Conservation (phyloP, 2,888 invertebrate species). For the Diarsia mendica region DNA sequence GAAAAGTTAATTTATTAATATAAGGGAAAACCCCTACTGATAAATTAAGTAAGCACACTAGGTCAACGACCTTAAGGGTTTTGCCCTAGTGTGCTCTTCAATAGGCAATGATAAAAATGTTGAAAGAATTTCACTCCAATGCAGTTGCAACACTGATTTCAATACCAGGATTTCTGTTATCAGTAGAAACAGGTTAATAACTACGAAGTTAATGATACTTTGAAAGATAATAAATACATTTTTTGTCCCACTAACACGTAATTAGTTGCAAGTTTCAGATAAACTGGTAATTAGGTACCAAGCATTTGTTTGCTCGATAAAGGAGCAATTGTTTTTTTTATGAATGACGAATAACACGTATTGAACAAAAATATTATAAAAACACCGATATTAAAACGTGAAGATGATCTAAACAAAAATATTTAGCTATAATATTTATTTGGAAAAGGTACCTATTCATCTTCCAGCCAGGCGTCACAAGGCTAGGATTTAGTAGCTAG, state of each 20-base stretch:
- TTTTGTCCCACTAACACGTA: slow-evolving; percentile 43
- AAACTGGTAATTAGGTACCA: slow-evolving; percentile 39
- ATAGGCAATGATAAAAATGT: slow-evolving; percentile 16
- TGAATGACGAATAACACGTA: slow-evolving; percentile 5
- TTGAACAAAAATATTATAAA: not conserved
- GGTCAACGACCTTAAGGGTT: too few species aligned
- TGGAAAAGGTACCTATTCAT: slow-evolving; percentile 22
- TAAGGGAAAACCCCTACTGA: not conserved
- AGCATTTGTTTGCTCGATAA: slow-evolving; percentile 22
- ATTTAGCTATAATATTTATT: slow-evolving; percentile 11
- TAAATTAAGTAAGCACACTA: too few species aligned
- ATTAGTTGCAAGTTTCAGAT: slow-evolving; percentile 33
- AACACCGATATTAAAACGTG: not conserved
- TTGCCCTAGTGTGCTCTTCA: not conserved
- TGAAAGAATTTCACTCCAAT: slow-evolving; percentile 9
- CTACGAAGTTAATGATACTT: slow-evolving; percentile 45
- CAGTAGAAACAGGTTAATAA: slow-evolving; percentile 46
- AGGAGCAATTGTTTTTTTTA: slow-evolving; percentile 29
- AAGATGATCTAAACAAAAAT: not conserved
- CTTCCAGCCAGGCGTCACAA: not conserved
- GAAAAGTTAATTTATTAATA: too few species aligned
- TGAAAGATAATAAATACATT: slow-evolving; percentile 32
- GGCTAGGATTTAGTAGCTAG: slow-evolving; percentile 3
- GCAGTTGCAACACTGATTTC: slow-evolving; percentile 19
- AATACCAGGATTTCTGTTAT: slow-evolving; percentile 22